Evolutionary conservation across 1,140 invertebrate species (phyloP).

Genomic region (Pinna nobilis): DNA sequence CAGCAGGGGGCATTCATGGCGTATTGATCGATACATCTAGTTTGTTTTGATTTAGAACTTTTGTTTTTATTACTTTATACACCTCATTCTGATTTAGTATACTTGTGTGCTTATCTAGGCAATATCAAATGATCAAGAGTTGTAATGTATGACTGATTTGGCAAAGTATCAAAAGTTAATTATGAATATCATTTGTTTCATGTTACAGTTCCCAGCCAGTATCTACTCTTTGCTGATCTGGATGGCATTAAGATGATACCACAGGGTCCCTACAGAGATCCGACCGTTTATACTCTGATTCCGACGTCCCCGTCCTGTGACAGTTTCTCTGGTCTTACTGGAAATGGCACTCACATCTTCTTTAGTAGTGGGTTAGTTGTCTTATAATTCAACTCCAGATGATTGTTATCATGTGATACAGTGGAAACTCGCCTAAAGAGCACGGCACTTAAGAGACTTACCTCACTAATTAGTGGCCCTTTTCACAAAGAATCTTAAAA

Average conservation of each 20-base stretch:
- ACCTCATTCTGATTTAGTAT: not conserved
- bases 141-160: not conserved
- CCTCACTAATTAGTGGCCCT: too few species aligned
- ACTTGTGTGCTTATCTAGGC: not conserved
- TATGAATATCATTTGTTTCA: not conserved
- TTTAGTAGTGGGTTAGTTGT: too few species aligned
- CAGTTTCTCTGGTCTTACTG: slow-evolving; percentile 4
- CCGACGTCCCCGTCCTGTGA: not conserved
- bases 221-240: slow-evolving; percentile 7
- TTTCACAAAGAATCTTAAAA: too few species aligned
- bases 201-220: not conserved
- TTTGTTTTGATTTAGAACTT: not conserved
- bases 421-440: too few species aligned
- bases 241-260: slow-evolving; percentile 16
- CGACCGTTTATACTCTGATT: not conserved
- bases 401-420: too few species aligned
- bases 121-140: not conserved
- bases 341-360: not conserved
- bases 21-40: not conserved
- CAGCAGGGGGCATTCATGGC: too few species aligned
- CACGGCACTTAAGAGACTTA: too few species aligned
- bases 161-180: not conserved
- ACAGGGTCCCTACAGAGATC: not conserved
- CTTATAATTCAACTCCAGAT: too few species aligned
- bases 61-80: not conserved